Evolutionary conservation across 2,797 vertebrate genomes (phyloP).

Genomic region (Graptemys geographica): DNA sequence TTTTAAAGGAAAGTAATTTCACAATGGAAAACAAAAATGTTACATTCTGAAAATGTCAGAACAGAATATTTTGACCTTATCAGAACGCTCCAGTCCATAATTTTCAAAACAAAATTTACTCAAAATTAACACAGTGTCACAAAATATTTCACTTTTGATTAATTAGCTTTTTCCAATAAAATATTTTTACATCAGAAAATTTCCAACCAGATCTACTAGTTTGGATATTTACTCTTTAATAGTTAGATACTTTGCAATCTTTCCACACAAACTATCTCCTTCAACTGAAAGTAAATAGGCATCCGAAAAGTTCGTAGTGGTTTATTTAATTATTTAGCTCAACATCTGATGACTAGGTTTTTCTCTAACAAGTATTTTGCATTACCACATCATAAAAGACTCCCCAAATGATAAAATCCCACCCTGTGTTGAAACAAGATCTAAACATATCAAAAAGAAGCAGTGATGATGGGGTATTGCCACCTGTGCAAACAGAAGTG

Average conservation of each 20-base stretch:
- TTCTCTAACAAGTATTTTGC: background rate
- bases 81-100: background rate
- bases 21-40: background rate
- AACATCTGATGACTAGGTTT: background rate
- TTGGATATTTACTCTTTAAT: background rate
- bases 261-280: background rate
- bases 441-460: background rate
- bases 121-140: background rate
- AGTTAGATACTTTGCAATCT: background rate
- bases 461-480: background rate
- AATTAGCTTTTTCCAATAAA: background rate
- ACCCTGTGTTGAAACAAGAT: background rate
- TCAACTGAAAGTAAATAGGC: background rate
- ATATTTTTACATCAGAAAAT: background rate
- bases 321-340: background rate
- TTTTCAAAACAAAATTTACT: background rate
- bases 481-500: background rate
- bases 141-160: background rate
- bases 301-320: background rate
- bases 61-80: background rate
- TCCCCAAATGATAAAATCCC: background rate
- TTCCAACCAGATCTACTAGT: background rate
- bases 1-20: no score
- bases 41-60: background rate
- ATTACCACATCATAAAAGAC: background rate